Evolutionary conservation across 2,113 vertebrate genomes (phyloP).

Genomic region (Callospermophilus lateralis): DNA sequence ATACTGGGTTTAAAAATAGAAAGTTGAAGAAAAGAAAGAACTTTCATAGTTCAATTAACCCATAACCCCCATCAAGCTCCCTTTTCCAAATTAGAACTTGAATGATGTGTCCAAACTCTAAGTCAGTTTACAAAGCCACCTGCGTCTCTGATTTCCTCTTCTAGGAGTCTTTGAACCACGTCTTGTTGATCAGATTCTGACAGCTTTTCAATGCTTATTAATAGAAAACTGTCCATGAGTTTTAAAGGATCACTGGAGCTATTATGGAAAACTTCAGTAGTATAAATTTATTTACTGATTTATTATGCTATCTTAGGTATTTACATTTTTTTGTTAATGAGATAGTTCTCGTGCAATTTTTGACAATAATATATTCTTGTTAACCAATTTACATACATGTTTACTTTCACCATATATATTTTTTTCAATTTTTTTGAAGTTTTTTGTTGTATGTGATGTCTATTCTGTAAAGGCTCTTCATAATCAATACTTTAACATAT

Average conservation of each 20-base stretch:
- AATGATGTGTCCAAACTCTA: background rate
- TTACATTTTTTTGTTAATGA: background rate
- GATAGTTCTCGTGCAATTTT: background rate
- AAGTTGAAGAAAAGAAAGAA: background rate
- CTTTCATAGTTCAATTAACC: background rate
- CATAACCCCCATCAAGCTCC: background rate
- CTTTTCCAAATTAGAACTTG: conserved; percentile 7
- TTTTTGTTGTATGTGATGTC: background rate
- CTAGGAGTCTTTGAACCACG: background rate
- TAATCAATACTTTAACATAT: background rate
- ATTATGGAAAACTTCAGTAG: background rate
- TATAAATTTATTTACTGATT: background rate
- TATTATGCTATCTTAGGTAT: background rate
- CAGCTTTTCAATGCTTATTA: background rate
- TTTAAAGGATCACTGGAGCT: background rate
- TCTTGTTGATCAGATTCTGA: background rate
- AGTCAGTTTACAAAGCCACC: background rate
- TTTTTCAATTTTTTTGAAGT: background rate
- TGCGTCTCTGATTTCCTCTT: background rate
- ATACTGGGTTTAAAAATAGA: background rate
- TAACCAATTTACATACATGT: background rate
- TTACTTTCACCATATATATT: background rate
- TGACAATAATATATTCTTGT: background rate
- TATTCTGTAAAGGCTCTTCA: background rate
- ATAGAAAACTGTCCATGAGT: background rate